These are phyloP conservation scores for Molossus molossus DNA, from an alignment of 2,797 vertebrate genomes.

Conservation along the genomic window DNA sequence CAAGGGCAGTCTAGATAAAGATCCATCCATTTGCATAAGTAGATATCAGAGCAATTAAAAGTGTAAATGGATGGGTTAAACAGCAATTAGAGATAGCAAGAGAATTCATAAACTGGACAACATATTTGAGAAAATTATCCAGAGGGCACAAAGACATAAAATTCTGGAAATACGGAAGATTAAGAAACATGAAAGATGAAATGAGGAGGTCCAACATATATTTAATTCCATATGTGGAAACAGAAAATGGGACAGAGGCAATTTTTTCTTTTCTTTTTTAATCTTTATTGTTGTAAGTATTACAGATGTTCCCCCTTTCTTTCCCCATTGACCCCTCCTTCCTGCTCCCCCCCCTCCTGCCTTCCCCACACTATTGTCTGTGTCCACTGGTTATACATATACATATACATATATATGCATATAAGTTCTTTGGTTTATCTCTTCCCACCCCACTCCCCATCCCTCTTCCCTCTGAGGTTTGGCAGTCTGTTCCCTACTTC, in stretches of 20 bases:
- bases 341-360: too few relatives aligned
- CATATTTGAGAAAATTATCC: constrained; percentile 25
- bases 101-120: constrained; percentile 48
- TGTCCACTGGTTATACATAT: too few relatives aligned
- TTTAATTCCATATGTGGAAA: constrained; percentile 31
- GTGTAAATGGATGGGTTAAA: background rate
- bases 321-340: too few relatives aligned
- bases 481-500: too few relatives aligned
- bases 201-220: background rate
- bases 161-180: background rate
- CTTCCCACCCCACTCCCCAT: too few relatives aligned
- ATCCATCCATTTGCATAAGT: background rate
- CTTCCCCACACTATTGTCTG: too few relatives aligned
- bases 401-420: too few relatives aligned
- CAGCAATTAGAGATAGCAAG: background rate
- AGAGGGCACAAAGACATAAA: constrained; percentile 47
- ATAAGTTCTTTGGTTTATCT: too few relatives aligned
- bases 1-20: background rate
- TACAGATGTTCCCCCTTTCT: too few relatives aligned
- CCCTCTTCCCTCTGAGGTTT: too few relatives aligned
- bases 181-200: background rate
- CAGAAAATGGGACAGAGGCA: background rate
- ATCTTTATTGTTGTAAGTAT: too few relatives aligned
- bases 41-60: constrained; percentile 38
- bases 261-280: background rate